These are phyloP conservation scores for Lacanobia wlatinum DNA, from an alignment of 2,888 invertebrate species.

Conservation along the genomic window DNA sequence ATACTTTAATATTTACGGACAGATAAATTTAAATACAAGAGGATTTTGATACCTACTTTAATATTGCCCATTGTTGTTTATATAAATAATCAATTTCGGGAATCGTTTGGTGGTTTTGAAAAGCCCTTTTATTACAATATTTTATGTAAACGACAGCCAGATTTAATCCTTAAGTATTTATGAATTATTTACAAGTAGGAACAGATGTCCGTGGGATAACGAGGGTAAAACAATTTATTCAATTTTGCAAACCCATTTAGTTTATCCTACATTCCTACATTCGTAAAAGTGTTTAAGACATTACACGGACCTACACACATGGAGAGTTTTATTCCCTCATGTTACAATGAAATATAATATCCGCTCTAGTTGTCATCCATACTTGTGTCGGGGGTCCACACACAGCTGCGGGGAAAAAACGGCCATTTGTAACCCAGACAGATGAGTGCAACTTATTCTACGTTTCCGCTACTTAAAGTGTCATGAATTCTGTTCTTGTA, in stretches of 20 bases:
- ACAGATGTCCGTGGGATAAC: constrained; percentile 28
- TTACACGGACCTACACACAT: constrained; percentile 14
- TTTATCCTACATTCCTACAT: neutral
- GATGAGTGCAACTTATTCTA: constrained; percentile 54
- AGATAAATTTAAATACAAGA: too few relatives aligned
- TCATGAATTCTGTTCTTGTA: constrained; percentile 8
- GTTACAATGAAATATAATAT: constrained; percentile 35
- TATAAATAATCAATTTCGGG: neutral
- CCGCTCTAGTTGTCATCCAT: constrained; percentile 42
- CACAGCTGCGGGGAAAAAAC: constrained; percentile 52
- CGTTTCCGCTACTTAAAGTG: constrained; percentile 37
- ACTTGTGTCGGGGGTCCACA: constrained; percentile 25
- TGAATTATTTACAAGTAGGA: constrained; percentile 38
- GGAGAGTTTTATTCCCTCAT: constrained; percentile 18
- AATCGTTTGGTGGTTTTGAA: constrained; percentile 22
- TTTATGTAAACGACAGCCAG: constrained; percentile 17
- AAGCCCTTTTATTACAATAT: constrained; percentile 24
- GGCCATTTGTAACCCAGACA: constrained; percentile 40
- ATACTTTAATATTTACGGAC: constrained; percentile 6
- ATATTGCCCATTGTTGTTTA: constrained; percentile 31
- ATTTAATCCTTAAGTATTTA: constrained; percentile 21
- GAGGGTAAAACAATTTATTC: constrained; percentile 33
- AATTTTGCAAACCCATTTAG: constrained; percentile 28
- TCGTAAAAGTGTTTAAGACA: constrained; percentile 4
- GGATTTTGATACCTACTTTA: neutral